Evolutionary conservation across 2,113 vertebrate genomes (phyloP).

Genomic region (Calypte anna): DNA sequence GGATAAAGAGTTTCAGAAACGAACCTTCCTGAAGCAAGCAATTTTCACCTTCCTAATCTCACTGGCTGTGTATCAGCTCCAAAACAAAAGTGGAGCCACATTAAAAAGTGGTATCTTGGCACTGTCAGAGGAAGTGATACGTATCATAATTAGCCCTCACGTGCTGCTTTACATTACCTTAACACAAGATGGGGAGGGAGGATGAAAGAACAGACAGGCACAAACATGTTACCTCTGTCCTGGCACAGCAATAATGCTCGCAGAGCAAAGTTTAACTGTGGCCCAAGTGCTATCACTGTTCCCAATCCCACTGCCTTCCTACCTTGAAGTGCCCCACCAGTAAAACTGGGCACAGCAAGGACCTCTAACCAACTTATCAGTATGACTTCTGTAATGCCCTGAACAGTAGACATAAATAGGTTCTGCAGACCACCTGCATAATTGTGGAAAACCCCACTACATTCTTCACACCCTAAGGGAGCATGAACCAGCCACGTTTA

Average conservation of each 20-base stretch:
- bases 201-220: conserved; percentile 41
- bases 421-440: neutral
- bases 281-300: neutral
- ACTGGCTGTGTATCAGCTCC: conserved; percentile 37
- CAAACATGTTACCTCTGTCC: neutral
- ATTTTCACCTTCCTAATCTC: conserved; percentile 10
- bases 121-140: conserved; percentile 36
- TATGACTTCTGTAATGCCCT: neutral
- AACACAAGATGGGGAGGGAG: neutral
- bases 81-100: conserved; percentile 51
- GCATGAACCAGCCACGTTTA: neutral
- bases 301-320: neutral
- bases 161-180: conserved; percentile 23
- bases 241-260: neutral
- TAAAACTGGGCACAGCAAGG: neutral
- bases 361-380: neutral
- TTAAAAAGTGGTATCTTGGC: conserved; percentile 33
- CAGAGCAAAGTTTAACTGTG: neutral
- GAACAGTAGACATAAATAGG: neutral
- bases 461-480: neutral
- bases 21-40: conserved; percentile 7
- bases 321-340: neutral
- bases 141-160: conserved; percentile 50
- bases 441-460: neutral
- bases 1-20: neutral